Evolutionary conservation across 35 echinoderm and acorn worm species (phyloP).

Genomic region (Ophioderma brevispina): DNA sequence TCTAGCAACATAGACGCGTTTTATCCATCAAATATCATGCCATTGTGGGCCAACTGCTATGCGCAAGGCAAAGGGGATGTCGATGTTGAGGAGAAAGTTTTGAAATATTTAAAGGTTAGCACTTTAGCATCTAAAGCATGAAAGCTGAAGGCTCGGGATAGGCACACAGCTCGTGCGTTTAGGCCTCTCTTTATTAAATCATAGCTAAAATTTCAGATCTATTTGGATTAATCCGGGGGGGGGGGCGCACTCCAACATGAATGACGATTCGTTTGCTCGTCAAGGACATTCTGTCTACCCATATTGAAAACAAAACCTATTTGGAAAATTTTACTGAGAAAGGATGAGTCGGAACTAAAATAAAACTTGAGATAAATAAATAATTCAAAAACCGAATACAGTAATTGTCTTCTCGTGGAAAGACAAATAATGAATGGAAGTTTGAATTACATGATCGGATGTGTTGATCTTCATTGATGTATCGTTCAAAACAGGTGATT

Average conservation of each 20-base stretch:
- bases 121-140: not conserved
- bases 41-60: constrained; percentile 86
- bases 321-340: too few species aligned
- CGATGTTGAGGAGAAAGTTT: constrained; percentile 46
- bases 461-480: not conserved
- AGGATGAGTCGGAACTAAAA: too few species aligned
- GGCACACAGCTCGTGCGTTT: not conserved
- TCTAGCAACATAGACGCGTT: constrained; percentile 32
- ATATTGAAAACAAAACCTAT: too few species aligned
- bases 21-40: constrained; percentile 68
- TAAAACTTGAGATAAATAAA: not conserved
- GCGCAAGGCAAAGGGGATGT: not conserved
- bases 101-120: constrained; percentile 83
- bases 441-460: not conserved
- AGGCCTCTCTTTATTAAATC: not conserved
- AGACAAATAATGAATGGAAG: not conserved
- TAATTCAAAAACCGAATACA: not conserved
- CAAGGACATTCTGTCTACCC: too few species aligned
- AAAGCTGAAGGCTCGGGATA: not conserved
- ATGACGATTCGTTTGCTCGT: not conserved
- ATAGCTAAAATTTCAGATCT: not conserved
- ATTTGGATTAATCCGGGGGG: not conserved
- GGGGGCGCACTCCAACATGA: not conserved
- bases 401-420: not conserved
- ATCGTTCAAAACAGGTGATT: not conserved